Evolutionary conservation across 2,113 vertebrate genomes (phyloP), one percentile per base, ranked within the genome.

Genomic region (Neogale vison): DNA sequence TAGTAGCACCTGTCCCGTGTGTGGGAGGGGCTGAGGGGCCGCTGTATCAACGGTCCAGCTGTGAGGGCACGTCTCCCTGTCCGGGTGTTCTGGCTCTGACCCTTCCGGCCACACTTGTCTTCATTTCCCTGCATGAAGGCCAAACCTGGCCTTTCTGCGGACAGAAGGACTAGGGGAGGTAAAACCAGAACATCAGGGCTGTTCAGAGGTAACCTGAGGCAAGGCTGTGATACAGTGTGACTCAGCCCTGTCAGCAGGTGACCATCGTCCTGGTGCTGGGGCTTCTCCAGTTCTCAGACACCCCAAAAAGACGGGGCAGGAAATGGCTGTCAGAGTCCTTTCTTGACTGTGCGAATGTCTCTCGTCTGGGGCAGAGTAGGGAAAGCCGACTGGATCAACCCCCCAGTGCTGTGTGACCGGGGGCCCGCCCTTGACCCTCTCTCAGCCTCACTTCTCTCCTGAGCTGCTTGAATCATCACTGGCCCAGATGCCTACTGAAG

Each of bases 181-280:
- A 8, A 86, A 71, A 42, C 4, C 12, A 55, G 63, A 59, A 20
- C 6, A 2, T 12, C 36, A 8, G 52, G 29, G 45, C 95, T 31
- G 15, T 34, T 31, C 24, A 9, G 88, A 96, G 88, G n/a, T 42
- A 55, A 47, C 52, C 17, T 29, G 71, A 59, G 92, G 89, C 15
- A 55, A 61, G 81, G 34, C 55, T 18, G 6, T 6, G 69, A 52
- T 12, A 3, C 72, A 0, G 59, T 12, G 7, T 71, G 92, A 89
- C 80, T 93, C 93, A 94, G 87, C 83, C 69, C 39, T 29, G 24
- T 21, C 7, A 39, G 77, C 71, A 55, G 80, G 88, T 69, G 91
- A 57, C 86, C 13, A 3, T 1, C 45, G 34, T 67, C 57, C 10
- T 36, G 29, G 34, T 4, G 72, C 34, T 21, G 77, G 57, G 42